Evolutionary conservation across 2,113 vertebrate genomes (phyloP).

Genomic region (Lagopus leucura): DNA sequence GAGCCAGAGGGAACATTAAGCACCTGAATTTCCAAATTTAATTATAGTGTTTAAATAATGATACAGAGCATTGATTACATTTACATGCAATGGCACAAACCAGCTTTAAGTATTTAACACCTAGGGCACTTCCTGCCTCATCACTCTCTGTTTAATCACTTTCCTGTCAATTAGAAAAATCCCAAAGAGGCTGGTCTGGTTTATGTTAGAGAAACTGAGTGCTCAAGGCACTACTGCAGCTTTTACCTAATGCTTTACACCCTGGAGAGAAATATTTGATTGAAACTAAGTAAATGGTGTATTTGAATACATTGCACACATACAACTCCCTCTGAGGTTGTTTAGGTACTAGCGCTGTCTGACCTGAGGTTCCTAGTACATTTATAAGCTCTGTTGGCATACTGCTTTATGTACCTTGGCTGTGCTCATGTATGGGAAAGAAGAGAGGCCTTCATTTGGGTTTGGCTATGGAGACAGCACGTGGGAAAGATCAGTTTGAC

Average conservation of each 20-base stretch:
- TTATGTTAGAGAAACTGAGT: slow-evolving; percentile 24
- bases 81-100: slow-evolving; percentile 49
- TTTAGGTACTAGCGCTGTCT: neutral
- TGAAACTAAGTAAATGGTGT: neutral
- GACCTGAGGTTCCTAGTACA: neutral
- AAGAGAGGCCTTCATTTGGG: fast-evolving
- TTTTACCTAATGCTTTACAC: slow-evolving; percentile 33
- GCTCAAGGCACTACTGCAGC: neutral
- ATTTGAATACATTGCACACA: neutral
- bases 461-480: neutral
- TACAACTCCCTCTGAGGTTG: neutral
- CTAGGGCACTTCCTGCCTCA: slow-evolving; percentile 40
- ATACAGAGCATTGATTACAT: slow-evolving; percentile 54
- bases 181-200: slow-evolving; percentile 25
- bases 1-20: slow-evolving; percentile 47
- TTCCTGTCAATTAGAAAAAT: slow-evolving; percentile 60
- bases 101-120: slow-evolving; percentile 62
- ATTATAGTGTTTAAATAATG: slow-evolving; percentile 68
- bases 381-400: neutral
- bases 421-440: neutral
- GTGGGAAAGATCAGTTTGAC: fast-evolving
- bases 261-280: slow-evolving; percentile 11
- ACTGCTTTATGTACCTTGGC: neutral
- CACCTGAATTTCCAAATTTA: slow-evolving; percentile 57
- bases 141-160: slow-evolving; percentile 37